Evolutionary conservation across 2,113 vertebrate genomes (phyloP), one percentile per base, ranked within the genome.

Genomic region (Patagioenas fasciata): DNA sequence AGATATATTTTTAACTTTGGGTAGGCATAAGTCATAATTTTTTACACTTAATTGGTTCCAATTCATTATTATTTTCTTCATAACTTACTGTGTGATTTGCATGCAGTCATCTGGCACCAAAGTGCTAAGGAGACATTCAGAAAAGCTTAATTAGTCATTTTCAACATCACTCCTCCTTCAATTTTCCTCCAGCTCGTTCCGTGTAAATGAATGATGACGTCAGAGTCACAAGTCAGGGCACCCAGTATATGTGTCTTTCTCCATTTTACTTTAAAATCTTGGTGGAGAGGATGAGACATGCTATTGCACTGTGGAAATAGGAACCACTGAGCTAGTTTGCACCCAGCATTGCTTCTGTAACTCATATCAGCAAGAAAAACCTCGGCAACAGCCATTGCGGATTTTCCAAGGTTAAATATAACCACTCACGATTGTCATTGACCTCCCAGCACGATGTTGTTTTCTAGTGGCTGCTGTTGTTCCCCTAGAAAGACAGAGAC

Each of bases 351-450:
- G 60, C 70, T 95, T 60, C 79, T 78, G 20, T 87, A 91, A 83
- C 70, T 91, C 67, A 73, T 66, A 19, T 66, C 67, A 69, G 32
- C 21, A 38, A 67, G 42, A 69, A 92, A 90, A 94, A 28, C 28
- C 48, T 89, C 86, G 72, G 89, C 77, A 95, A 92, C 65, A 69
- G 79, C 88, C 87, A 51, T 42, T 18, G 13, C 58, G 61, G 85
- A 48, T n/a, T 89, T 95, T 83, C 56, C 82, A 74, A 75, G 34
- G 83, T 89, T 86, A 95, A 97, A 93, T 91, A 48, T 18, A 89
- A 77, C 18, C 5, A 8, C 65, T 86, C n/a, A 29, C 64, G 67
- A 21, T 80, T 5, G 2, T 36, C 11, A 3, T 28, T 67, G 85
- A 67, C 15, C 4, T 86, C 18, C 34, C 40, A 29, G 69, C 1